These are phyloP conservation scores for Drosophila tsacasi DNA, from an alignment of 1,140 invertebrate species.

Conservation along the genomic window DNA sequence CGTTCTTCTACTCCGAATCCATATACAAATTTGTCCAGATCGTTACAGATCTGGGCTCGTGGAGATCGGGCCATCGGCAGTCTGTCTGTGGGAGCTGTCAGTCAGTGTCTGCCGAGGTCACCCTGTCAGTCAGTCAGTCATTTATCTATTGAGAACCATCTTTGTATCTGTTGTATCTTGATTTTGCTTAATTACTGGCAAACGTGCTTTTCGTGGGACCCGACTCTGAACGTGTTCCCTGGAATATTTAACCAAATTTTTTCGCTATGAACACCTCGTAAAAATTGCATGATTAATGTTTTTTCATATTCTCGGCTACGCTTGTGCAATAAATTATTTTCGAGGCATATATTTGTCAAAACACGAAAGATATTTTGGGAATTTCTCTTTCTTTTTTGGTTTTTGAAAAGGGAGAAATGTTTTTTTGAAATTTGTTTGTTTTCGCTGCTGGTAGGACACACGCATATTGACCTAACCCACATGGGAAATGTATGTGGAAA, in stretches of 20 bases:
- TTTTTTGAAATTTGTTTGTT: slow-evolving; percentile 35
- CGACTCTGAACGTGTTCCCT: slow-evolving; percentile 22
- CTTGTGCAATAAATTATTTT: slow-evolving; percentile 66
- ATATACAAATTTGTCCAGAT: slow-evolving; percentile 58
- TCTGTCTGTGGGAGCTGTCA: slow-evolving; percentile 45
- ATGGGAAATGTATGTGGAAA: slow-evolving; percentile 43
- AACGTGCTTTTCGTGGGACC: slow-evolving; percentile 6
- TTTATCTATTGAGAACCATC: slow-evolving; percentile 63
- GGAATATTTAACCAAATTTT: slow-evolving; percentile 25
- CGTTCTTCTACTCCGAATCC: slow-evolving; percentile 28
- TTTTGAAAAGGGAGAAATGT: slow-evolving; percentile 24
- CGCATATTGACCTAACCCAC: slow-evolving; percentile 74
- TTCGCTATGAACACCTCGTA: slow-evolving; percentile 24
- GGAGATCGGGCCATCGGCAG: slow-evolving; percentile 50
- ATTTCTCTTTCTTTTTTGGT: slow-evolving; percentile 18
- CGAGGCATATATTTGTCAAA: slow-evolving; percentile 49
- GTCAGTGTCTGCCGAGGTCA: slow-evolving; percentile 51
- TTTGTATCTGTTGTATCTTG: slow-evolving; percentile 56
- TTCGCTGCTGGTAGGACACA: slow-evolving; percentile 19
- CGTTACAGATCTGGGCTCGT: slow-evolving; percentile 11
- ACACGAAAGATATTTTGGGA: slow-evolving; percentile 45
- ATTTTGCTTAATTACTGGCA: slow-evolving; percentile 76
- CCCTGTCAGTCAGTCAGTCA: slow-evolving; percentile 45
- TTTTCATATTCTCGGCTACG: slow-evolving; percentile 25
- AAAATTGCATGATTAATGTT: slow-evolving; percentile 70